Evolutionary conservation across 2,888 invertebrate species (phyloP).

Genomic region (Caenorhabditis afra): DNA sequence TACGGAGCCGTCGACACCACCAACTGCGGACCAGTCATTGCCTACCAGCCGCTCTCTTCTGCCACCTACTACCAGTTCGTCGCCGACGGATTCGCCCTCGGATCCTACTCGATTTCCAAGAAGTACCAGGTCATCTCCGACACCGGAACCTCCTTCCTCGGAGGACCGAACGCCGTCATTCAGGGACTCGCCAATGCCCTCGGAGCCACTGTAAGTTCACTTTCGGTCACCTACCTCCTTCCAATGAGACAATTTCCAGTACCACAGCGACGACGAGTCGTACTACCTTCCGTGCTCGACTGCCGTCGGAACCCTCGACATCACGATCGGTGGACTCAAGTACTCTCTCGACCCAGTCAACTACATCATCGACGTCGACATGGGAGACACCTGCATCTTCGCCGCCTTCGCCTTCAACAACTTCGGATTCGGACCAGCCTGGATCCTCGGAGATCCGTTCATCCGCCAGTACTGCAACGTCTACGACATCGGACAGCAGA

Average conservation of each 20-base stretch:
- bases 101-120: slow-evolving; percentile 45
- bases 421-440: slow-evolving; percentile 68
- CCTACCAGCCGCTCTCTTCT: slow-evolving; percentile 69
- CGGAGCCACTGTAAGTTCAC: slow-evolving; percentile 60
- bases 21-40: slow-evolving; percentile 70
- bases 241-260: slow-evolving; percentile 30
- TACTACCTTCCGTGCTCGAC: slow-evolving; percentile 60
- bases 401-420: slow-evolving; percentile 68
- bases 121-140: slow-evolving; percentile 64
- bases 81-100: slow-evolving; percentile 46
- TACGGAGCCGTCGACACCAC: slow-evolving; percentile 69
- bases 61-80: slow-evolving; percentile 70
- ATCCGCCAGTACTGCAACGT: slow-evolving; percentile 72
- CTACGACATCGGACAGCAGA: slow-evolving; percentile 71
- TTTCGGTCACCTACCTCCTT: neutral
- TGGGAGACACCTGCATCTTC: slow-evolving; percentile 61
- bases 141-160: slow-evolving; percentile 67
- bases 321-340: slow-evolving; percentile 46
- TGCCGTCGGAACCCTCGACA: slow-evolving; percentile 40
- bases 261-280: slow-evolving; percentile 43
- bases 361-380: slow-evolving; percentile 56
- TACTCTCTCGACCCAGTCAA: slow-evolving; percentile 57
- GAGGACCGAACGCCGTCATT: slow-evolving; percentile 54
- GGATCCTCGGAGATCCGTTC: slow-evolving; percentile 70
- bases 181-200: slow-evolving; percentile 53